phyloP scores from a whole-genome alignment of 2,888 invertebrate genomes.

The Clistopyga incitator region DNA sequence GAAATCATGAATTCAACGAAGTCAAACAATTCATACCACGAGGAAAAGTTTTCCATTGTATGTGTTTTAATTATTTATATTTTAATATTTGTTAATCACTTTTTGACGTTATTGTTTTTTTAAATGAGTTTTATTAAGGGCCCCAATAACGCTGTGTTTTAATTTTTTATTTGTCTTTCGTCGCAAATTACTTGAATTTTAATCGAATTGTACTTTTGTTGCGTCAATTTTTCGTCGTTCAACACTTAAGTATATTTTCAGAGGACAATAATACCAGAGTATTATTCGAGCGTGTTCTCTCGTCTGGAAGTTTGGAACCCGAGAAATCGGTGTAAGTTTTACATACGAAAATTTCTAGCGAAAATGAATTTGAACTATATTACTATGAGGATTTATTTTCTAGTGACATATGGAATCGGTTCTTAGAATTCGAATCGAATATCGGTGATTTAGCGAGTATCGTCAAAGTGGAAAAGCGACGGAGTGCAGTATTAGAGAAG shows the following conservation, averaged over 20 bases:
- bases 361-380: background rate
- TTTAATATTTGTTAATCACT: no score
- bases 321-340: slow-evolving; percentile 93
- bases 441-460: slow-evolving; percentile 99
- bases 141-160: no score
- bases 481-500: slow-evolving; percentile 96
- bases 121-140: background rate
- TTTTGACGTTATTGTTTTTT: background rate
- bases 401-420: slow-evolving; percentile 99
- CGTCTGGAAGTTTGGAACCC: slow-evolving; percentile 95
- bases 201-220: no score
- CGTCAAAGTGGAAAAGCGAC: slow-evolving; percentile 97
- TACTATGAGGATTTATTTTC: slow-evolving; percentile 68
- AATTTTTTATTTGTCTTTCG: no score
- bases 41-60: no score
- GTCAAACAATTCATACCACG: no score
- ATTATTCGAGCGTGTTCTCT: slow-evolving; percentile 98
- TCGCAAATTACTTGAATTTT: no score
- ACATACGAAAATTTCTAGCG: background rate
- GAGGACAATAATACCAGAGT: slow-evolving; percentile 99
- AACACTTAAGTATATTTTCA: slow-evolving; percentile 81
- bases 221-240: background rate
- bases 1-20: no score
- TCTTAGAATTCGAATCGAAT: slow-evolving; percentile 99
- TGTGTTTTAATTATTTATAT: no score